phyloP scores from a whole-genome alignment of 2,797 vertebrate genomes.

The Lates japonicus region DNA sequence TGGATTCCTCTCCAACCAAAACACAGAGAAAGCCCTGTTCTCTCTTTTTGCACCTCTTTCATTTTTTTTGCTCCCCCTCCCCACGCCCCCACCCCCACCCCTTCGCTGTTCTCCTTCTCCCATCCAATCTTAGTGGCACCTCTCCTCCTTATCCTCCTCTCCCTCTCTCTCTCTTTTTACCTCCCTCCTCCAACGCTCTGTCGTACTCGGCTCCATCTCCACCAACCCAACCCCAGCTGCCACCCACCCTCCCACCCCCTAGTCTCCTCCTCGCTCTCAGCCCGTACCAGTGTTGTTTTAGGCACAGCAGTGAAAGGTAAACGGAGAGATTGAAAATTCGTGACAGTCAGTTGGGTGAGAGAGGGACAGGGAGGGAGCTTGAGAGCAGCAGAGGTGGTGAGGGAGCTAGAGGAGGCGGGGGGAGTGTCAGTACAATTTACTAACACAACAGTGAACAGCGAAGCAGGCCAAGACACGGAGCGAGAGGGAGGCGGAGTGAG shows the following conservation, averaged over 20 bases:
- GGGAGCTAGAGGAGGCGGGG: constrained; percentile 63
- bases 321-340: constrained; percentile 90
- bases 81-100: background rate
- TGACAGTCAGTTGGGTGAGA: constrained; percentile 89
- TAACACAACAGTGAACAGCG: constrained; percentile 85
- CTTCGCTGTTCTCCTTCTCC: constrained; percentile 34
- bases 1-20: constrained; percentile 71
- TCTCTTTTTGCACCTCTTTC: constrained; percentile 78
- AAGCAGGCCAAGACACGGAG: constrained; percentile 78
- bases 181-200: constrained; percentile 11
- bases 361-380: constrained; percentile 70
- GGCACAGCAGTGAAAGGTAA: constrained; percentile 89
- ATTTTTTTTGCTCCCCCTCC: constrained; percentile 42
- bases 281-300: constrained; percentile 87
- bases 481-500: constrained; percentile 62
- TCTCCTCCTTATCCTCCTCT: constrained; percentile 48
- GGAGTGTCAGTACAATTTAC: constrained; percentile 84
- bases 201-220: constrained; percentile 51
- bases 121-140: constrained; percentile 69
- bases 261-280: constrained; percentile 66
- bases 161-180: constrained; percentile 15
- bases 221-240: background rate
- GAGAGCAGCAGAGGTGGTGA: constrained; percentile 65
- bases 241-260: constrained; percentile 1
- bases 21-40: constrained; percentile 77